A percentile compares a stretch with the other conserved stretches of the same genome.
Evolutionary conservation across 1,140 invertebrate species (phyloP).

Genomic region (Pachypsylla venusta): DNA sequence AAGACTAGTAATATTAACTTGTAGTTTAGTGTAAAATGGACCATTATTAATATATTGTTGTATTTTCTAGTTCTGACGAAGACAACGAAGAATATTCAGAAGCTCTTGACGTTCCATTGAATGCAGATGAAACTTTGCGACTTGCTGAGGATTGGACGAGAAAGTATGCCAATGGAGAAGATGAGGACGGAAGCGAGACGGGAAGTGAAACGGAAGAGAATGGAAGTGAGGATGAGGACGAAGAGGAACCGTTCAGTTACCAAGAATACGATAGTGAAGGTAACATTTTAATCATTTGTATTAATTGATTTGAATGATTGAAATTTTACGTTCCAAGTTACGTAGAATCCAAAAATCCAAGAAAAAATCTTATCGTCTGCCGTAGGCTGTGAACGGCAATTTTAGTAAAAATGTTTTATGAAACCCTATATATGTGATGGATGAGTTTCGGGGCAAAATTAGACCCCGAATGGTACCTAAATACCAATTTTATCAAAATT

Average conservation of each 20-base stretch:
- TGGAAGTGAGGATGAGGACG: slow-evolving; percentile 23
- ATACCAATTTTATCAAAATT: too few species aligned
- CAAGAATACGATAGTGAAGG: slow-evolving; percentile 48
- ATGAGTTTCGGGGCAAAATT: too few species aligned
- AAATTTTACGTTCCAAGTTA: too few species aligned
- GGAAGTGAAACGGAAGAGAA: slow-evolving; percentile 16
- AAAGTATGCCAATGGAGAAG: slow-evolving; percentile 28
- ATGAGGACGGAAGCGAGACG: slow-evolving; percentile 29
- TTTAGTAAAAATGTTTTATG: too few species aligned
- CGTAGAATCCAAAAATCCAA: too few species aligned
- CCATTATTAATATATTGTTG: slow-evolving; percentile 17
- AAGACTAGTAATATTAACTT: too few species aligned
- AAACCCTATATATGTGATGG: too few species aligned
- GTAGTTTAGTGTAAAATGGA: too few species aligned
- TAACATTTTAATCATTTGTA: slow-evolving; percentile 29
- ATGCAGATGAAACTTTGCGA: slow-evolving; percentile 45
- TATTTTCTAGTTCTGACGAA: slow-evolving; percentile 21
- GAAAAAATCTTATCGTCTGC: too few species aligned
- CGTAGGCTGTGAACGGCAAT: too few species aligned
- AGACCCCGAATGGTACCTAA: too few species aligned
- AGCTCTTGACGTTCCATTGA: slow-evolving; percentile 38
- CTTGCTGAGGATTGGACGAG: slow-evolving; percentile 46
- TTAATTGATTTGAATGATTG: too few species aligned
- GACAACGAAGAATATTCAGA: slow-evolving; percentile 45
- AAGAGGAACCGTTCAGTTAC: slow-evolving; percentile 37